Evolutionary conservation across 2,888 invertebrate species (phyloP).

Genomic region (Phrixothrix hirtus): DNA sequence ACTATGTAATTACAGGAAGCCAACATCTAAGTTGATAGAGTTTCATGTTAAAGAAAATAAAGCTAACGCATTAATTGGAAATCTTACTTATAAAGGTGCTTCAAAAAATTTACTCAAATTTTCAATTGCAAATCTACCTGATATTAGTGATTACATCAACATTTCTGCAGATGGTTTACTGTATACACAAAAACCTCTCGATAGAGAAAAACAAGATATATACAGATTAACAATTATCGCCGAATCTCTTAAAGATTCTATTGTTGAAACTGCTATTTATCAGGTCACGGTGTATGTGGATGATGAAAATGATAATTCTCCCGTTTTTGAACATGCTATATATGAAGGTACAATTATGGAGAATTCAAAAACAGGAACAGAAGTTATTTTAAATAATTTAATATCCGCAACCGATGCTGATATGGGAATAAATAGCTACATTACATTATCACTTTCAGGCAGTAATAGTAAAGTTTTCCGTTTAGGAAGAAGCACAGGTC

Average conservation of each 20-base stretch:
- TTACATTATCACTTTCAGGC: constrained; percentile 71
- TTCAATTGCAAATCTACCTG: constrained; percentile 81
- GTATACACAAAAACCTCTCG: constrained; percentile 75
- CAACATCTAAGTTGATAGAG: constrained; percentile 69
- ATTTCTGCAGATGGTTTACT: constrained; percentile 79
- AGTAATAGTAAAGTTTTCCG: constrained; percentile 75
- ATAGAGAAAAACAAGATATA: constrained; percentile 72
- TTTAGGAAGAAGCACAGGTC: constrained; percentile 68
- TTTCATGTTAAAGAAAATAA: constrained; percentile 79
- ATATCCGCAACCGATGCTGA: constrained; percentile 76
- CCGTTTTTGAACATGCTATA: constrained; percentile 69
- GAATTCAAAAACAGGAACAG: constrained; percentile 72
- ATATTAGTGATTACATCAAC: constrained; percentile 76
- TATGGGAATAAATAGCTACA: constrained; percentile 68
- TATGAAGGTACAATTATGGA: constrained; percentile 81
- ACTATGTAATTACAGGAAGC: constrained; percentile 53
- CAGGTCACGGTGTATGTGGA: constrained; percentile 80
- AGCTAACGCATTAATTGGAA: constrained; percentile 73
- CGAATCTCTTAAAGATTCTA: constrained; percentile 70
- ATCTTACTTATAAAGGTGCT: constrained; percentile 63
- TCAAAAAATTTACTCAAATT: constrained; percentile 62
- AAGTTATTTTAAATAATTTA: constrained; percentile 69
- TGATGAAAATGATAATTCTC: constrained; percentile 87
- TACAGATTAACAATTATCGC: constrained; percentile 81
- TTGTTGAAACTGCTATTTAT: constrained; percentile 73